Evolutionary conservation across 2,888 invertebrate species (phyloP).

Genomic region (Pristionchus entomophagus): DNA sequence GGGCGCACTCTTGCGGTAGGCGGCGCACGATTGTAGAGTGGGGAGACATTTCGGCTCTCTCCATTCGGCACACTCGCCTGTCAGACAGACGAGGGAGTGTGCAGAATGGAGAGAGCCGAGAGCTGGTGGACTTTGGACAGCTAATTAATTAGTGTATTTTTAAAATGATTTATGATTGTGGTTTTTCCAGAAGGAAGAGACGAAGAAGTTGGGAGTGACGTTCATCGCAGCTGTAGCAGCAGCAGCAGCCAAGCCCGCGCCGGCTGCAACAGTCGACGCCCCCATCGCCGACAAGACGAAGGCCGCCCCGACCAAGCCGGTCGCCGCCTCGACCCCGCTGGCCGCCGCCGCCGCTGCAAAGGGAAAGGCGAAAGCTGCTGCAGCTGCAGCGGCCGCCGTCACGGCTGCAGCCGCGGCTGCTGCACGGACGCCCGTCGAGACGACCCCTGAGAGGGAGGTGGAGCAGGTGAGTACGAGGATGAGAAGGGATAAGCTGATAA

Average conservation of each 20-base stretch:
- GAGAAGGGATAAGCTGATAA: no score
- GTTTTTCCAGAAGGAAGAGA: slow-evolving; percentile 47
- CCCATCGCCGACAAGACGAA: slow-evolving; percentile 48
- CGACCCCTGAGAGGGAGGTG: slow-evolving; percentile 12
- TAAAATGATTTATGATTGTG: no score
- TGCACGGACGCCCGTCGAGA: neutral
- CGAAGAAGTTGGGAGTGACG: slow-evolving; percentile 23
- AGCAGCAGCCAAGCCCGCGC: no score
- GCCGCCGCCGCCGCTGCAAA: neutral
- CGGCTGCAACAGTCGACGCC: no score
- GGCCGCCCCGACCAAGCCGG: neutral
- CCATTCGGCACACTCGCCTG: no score
- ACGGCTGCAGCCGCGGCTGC: neutral
- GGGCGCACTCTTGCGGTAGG: no score
- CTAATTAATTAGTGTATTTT: no score
- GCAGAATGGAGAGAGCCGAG: no score
- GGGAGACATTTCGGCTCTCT: no score
- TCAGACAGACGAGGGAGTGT: no score
- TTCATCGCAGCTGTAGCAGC: slow-evolving; percentile 43
- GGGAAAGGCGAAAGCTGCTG: neutral
- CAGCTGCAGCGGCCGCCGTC: slow-evolving; percentile 6
- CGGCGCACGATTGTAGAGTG: no score
- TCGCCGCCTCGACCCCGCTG: neutral
- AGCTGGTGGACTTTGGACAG: no score
- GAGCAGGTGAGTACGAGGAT: slow-evolving; percentile 14